Evolutionary conservation across 2,888 invertebrate genomes (phyloP).

Genomic region (Capitulum mitella): DNA sequence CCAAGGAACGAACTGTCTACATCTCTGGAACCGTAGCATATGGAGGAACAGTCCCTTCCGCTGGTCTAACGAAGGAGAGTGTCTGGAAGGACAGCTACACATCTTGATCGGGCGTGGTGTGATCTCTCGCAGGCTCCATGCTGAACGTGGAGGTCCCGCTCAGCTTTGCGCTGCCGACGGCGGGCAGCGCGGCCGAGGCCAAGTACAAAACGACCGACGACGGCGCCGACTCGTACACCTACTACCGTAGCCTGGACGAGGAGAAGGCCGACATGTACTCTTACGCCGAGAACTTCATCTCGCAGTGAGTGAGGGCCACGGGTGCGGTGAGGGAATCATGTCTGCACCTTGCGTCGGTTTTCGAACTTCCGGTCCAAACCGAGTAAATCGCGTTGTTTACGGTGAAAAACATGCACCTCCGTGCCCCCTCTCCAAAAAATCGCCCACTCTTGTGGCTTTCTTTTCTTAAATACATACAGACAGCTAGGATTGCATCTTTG

Average conservation of each 20-base stretch:
- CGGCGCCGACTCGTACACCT: neutral
- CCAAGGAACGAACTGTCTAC: no score
- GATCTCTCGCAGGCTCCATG: neutral
- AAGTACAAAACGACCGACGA: neutral
- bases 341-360: no score
- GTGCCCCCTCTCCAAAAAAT: no score
- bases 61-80: neutral
- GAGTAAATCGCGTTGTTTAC: no score
- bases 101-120: neutral
- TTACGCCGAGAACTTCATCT: constrained; percentile 20
- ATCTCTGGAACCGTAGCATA: no score
- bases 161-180: constrained; percentile 1
- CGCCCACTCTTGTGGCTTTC: no score
- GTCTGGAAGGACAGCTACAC: neutral
- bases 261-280: constrained; percentile 10
- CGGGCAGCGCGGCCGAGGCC: neutral
- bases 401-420: no score
- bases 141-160: constrained; percentile 15
- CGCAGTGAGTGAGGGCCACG: constrained; percentile 3
- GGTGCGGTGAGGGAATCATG: no score
- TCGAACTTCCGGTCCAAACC: no score
- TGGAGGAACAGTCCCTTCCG: neutral
- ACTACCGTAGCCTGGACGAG: constrained; percentile 13
- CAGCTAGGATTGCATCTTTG: no score
- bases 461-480: no score